phyloP scores from a whole-genome alignment of 53 echinoderm and acorn worm species.

The Holothuria leucospilota region DNA sequence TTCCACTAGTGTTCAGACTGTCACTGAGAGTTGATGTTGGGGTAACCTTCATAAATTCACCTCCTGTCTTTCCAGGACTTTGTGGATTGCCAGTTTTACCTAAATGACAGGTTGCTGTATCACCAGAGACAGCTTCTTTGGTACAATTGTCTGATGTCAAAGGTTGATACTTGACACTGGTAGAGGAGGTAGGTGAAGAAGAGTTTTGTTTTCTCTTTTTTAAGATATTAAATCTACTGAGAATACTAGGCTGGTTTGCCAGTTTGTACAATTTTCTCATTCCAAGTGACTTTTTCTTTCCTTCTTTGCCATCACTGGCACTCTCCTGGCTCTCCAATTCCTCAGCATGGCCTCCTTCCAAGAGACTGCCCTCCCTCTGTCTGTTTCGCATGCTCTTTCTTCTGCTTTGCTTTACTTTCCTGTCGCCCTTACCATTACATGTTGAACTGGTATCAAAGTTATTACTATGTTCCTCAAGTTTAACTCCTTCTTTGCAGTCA shows the following conservation, averaged over 20 bases:
- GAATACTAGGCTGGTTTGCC: conserved; percentile 68
- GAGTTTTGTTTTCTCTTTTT: conserved; percentile 59
- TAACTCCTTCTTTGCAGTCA: background rate
- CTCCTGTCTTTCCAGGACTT: too few relatives aligned
- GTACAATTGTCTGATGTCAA: too few relatives aligned
- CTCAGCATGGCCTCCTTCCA: background rate
- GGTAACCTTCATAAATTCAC: too few relatives aligned
- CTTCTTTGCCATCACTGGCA: conserved; percentile 18
- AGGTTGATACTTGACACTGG: too few relatives aligned
- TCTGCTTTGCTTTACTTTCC: background rate
- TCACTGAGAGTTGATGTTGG: too few relatives aligned
- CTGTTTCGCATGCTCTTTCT: conserved; percentile 32
- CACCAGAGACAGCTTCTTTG: too few relatives aligned
- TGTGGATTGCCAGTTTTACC: too few relatives aligned
- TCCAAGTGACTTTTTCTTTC: conserved; percentile 87
- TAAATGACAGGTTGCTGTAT: too few relatives aligned
- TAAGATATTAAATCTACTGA: conserved; percentile 58
- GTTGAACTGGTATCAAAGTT: too few relatives aligned
- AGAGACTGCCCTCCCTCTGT: background rate
- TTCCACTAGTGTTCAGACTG: background rate
- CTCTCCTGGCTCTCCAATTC: too few relatives aligned
- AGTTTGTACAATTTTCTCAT: conserved; percentile 69
- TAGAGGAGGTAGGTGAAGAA: background rate
- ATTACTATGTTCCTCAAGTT: background rate
- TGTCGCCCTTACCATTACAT: conserved; percentile 1